Conservation (phyloP, 2,113 vertebrate genomes). For the Pluvianellus socialis region DNA sequence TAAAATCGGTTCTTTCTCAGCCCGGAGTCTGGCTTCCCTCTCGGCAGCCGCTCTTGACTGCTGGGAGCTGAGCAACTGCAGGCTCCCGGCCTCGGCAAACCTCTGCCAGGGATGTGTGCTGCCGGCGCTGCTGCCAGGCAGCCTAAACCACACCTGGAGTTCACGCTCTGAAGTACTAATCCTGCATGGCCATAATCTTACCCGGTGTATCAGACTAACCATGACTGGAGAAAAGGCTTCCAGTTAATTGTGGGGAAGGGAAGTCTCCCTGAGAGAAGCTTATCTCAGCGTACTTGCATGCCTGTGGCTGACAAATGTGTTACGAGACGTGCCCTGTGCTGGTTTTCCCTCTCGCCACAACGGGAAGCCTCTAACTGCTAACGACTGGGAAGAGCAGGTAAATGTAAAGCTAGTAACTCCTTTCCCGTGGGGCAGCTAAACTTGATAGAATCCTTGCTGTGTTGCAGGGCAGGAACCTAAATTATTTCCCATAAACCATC, state of each 20-base stretch:
- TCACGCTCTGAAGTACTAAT: constrained; percentile 41
- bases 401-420: not conserved
- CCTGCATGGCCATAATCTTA: constrained; percentile 39
- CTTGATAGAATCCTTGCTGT: not conserved
- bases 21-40: not conserved
- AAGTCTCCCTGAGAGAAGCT: not conserved
- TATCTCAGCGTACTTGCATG: not conserved
- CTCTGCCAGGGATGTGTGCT: not conserved
- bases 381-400: not conserved
- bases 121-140: not conserved
- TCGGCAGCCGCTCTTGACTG: not conserved
- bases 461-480: not conserved
- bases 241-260: not conserved
- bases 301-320: not conserved
- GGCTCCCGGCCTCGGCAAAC: not conserved
- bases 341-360: not conserved
- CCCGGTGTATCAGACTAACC: not conserved
- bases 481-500: not conserved
- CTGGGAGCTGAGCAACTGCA: not conserved
- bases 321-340: not conserved
- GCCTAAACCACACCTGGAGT: not conserved
- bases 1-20: not conserved
- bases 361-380: not conserved
- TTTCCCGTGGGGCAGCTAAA: not conserved
- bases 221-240: not conserved